Evolutionary conservation across 2,888 invertebrate genomes (phyloP).

Genomic region (Gymnoscelis rufifasciata): DNA sequence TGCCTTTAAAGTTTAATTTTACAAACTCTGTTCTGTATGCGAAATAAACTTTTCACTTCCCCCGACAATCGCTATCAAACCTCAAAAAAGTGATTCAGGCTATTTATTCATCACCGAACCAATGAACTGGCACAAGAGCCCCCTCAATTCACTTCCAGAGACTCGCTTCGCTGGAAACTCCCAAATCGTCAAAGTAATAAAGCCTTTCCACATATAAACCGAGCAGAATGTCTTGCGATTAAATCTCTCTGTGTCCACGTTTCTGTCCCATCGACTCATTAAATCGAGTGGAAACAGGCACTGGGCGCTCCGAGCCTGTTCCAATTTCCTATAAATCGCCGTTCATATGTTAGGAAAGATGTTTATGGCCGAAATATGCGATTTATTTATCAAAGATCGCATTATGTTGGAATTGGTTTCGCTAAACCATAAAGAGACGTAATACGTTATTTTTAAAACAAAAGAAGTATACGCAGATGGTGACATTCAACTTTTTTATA

Average conservation of each 20-base stretch:
- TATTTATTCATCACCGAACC: no score
- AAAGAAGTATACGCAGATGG: no score
- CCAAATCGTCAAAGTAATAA: constrained; percentile 1
- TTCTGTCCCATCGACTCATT: constrained; percentile 63
- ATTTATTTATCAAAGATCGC: not conserved
- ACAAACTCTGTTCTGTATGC: no score
- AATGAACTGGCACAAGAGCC: not conserved
- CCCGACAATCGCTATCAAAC: no score
- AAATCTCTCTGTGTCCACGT: constrained; percentile 57
- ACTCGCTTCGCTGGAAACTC: not conserved
- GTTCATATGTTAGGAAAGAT: constrained; percentile 35
- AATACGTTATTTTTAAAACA: no score
- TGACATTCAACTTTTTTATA: no score
- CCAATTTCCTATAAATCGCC: constrained; percentile 46
- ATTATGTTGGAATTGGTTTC: not conserved
- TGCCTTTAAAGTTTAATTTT: no score
- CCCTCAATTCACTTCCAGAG: not conserved
- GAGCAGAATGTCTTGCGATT: constrained; percentile 61
- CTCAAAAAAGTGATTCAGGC: no score
- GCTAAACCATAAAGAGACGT: no score
- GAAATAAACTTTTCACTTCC: no score
- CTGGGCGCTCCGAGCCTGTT: constrained; percentile 42
- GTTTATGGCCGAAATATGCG: constrained; percentile 1
- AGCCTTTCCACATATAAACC: constrained; percentile 56
- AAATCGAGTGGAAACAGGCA: constrained; percentile 60